Evolutionary conservation across 1,140 invertebrate species (phyloP).

Genomic region (Anastatus disparis): DNA sequence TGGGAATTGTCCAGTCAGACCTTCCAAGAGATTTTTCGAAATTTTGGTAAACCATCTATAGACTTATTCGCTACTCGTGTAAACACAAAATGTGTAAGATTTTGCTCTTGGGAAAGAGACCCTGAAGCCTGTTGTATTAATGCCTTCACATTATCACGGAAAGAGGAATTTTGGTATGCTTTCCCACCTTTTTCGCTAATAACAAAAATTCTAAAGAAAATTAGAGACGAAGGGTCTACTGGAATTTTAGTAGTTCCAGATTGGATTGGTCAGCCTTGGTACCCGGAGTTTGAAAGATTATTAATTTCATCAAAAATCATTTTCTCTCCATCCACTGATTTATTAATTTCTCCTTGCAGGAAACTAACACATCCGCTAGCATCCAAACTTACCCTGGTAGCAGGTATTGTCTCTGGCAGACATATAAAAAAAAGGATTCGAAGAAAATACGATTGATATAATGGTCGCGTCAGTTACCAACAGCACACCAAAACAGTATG

Average conservation of each 20-base stretch:
- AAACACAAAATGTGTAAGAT: conserved; percentile 1
- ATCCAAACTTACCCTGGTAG: not conserved
- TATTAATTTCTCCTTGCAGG: conserved; percentile 2
- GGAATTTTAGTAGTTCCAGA: conserved; percentile 19
- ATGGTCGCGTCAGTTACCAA: conserved; percentile 29
- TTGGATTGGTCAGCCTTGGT: conserved; percentile 23
- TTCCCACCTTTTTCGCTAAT: conserved; percentile 51
- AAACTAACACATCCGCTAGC: not conserved
- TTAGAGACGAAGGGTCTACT: conserved; percentile 33
- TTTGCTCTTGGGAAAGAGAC: conserved; percentile 50
- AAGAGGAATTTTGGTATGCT: conserved; percentile 46
- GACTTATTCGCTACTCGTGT: conserved; percentile 46
- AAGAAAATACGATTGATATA: conserved; percentile 17
- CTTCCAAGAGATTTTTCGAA: conserved; percentile 31
- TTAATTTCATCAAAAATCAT: not conserved
- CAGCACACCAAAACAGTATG: conserved; percentile 32
- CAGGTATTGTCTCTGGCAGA: conserved; percentile 34
- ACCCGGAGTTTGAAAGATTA: not conserved
- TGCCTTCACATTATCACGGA: conserved; percentile 51
- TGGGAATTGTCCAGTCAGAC: conserved; percentile 23
- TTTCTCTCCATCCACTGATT: not conserved
- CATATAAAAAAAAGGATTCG: conserved; percentile 25
- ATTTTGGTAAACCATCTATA: conserved; percentile 41
- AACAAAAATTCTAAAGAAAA: conserved; percentile 45
- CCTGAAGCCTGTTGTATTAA: conserved; percentile 44